A percentile compares a stretch with the other conserved stretches of the same genome.
phyloP scores from a whole-genome alignment of 2,888 invertebrate species.

The Drosophila affinis region DNA sequence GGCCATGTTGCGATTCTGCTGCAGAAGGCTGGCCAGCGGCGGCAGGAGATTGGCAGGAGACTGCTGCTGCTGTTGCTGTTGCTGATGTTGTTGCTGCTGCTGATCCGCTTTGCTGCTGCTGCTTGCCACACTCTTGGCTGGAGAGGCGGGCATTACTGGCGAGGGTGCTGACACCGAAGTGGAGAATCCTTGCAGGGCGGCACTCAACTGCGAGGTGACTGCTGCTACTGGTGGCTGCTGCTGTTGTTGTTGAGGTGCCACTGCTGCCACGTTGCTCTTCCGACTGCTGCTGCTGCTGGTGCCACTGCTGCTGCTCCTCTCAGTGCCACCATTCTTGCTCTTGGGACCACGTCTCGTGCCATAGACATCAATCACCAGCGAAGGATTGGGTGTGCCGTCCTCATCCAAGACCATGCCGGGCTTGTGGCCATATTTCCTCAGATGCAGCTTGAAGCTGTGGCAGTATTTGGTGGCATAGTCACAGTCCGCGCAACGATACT shows the following conservation, averaged over 20 bases:
- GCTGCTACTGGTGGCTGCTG: conserved; percentile 18
- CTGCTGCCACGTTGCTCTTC: conserved; percentile 39
- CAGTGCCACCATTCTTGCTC: conserved; percentile 82
- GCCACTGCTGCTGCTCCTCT: conserved; percentile 44
- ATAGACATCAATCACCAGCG: conserved; percentile 95
- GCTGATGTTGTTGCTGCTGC: conserved; percentile 50
- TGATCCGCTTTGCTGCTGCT: conserved; percentile 46
- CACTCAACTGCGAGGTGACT: conserved; percentile 76
- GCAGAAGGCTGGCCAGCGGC: conserved; percentile 81
- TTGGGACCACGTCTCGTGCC: conserved; percentile 95
- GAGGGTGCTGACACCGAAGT: conserved; percentile 27
- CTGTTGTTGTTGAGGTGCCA: conserved; percentile 46
- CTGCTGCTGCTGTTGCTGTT: conserved; percentile 38
- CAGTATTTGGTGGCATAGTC: conserved; percentile 99
- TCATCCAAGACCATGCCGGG: conserved; percentile 95
- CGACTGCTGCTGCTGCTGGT: conserved; percentile 33
- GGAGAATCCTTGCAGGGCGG: conserved; percentile 78
- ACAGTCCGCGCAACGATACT: conserved; percentile 96
- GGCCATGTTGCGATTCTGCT: conserved; percentile 81
- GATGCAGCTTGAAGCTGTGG: conserved; percentile 97
- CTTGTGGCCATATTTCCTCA: conserved; percentile 95
- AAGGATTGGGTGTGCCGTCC: conserved; percentile 94
- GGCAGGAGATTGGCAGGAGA: conserved; percentile 69
- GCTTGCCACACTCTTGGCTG: conserved; percentile 70
- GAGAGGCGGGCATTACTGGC: conserved; percentile 67